Evolutionary conservation across 2,113 vertebrate species (phyloP), one percentile per base, ranked within the genome.

Genomic region (Electrona antarctica): DNA sequence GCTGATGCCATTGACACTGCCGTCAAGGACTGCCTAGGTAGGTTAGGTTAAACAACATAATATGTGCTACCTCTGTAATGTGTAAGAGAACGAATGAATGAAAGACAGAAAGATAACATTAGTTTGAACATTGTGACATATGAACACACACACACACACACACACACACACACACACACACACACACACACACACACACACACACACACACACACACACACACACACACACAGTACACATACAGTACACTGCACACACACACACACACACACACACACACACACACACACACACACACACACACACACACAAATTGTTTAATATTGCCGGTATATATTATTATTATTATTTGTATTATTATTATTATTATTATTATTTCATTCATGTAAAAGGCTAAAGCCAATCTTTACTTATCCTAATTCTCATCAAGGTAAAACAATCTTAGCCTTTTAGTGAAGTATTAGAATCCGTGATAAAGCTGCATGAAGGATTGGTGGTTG

Each of bases 21-120:
- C 69, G 79, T 99, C 82, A 95, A 95, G 87, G 97, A 98, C 89
- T 99, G 97, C 93, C 95, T 96, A 98, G 97, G 98, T 99, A 90
- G 45, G 46, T 7, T 54, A 11, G 14, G 45, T 41, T 7, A 33
- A 21, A 59, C 10, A n/a, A 7, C 54, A 56, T 21, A 21, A 21
- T 21, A 21, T 21, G 21, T 21, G 21, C 21, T 21, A 58, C 56
- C 9, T 8, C n/a, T 21, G 15, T 15, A 14, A n/a, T 13, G 55
- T 7, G 4, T 4, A 5, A 14, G 21, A 13, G 14, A 14, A 57
- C 56, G 15, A 14, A 9, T 28, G 56, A 7, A 8, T 9, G 9
- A 58, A 21, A 58, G 56, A 21, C 21, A 21, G 21, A 21, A 21
- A 21, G 1, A 21, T 21, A 21, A 21, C 21, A 21, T 21, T 21